Base-by-base conservation (phyloP, 37 sponge, comb jelly and placozoan genomes). In the Axinella damicornis region DNA sequence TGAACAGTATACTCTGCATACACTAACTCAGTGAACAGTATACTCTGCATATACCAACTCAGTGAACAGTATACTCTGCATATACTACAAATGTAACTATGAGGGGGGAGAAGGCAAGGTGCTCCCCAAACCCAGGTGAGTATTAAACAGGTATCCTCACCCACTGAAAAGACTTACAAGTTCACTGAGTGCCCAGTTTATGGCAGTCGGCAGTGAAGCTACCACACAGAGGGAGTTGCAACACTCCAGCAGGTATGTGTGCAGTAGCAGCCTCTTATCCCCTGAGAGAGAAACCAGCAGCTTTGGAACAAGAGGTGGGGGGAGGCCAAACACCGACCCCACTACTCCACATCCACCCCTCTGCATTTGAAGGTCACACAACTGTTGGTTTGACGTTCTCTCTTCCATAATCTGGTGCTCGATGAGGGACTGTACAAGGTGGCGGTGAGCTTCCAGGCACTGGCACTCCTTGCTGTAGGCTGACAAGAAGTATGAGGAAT, bases 231-330 rank as follows among this genome's bases (percentile, higher is more conserved):
- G 76, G 20, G 81, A 80, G 19, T 62, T 66, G 66, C 71, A 76
- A 55, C 65, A 73, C 77, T 90, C 91, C 76, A 90, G 60, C 32
- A 90, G 68, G 71, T 80, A 80, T 22, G 77, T 65, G 70, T 80
- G 85, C 30, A 74, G 28, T 17, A 72, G 67, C 0, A 71, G 69
- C 22, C 32, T 19, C 33, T 68, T 63, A 53, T 83, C 84, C 32
- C 89, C 89, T 16, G 66, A 71, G 39, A 89, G 76, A 33, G 84
- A 81, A 32, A 83, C 84, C 39, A 66, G 83, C 76, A 83, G 89
- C 56, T 78, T 78, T 20, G 65, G 57, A 61, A 78, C 6, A 4
- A 83, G 89, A 37, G 89, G 89, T 73, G 28, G 83, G 54, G 89
- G 84, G 66, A 83, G 76, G 24, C 89, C 83, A 52, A 72, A 83